phyloP scores from a whole-genome alignment of 2,888 invertebrate genomes.

The Gandaritis pyraliata region DNA sequence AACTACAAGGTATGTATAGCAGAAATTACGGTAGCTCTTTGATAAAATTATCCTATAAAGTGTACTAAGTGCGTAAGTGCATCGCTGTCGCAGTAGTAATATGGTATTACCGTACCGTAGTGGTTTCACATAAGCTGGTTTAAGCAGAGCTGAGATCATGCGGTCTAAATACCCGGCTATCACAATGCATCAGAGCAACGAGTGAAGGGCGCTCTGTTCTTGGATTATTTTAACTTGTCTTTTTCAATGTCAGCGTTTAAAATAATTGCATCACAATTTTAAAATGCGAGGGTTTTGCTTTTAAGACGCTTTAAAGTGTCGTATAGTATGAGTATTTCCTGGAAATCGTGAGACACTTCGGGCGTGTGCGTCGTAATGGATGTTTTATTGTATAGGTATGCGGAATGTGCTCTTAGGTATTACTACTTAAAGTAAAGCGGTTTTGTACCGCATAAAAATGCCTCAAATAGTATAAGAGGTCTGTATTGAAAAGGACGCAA shows the following conservation, averaged over 20 bases:
- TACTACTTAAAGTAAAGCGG: not conserved
- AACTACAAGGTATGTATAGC: not conserved
- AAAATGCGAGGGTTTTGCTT: constrained; percentile 80
- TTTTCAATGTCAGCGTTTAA: constrained; percentile 84
- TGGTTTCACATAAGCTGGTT: constrained; percentile 58
- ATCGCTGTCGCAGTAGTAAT: constrained; percentile 16
- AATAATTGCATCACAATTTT: constrained; percentile 85
- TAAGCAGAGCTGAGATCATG: constrained; percentile 65
- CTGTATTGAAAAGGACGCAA: no score
- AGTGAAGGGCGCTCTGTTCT: constrained; percentile 82
- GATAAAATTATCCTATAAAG: constrained; percentile 13
- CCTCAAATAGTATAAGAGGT: no score
- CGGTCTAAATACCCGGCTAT: constrained; percentile 79
- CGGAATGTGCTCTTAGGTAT: constrained; percentile 16
- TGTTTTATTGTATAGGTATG: constrained; percentile 29
- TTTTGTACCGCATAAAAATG: no score
- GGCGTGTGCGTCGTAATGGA: constrained; percentile 37
- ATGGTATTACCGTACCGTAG: constrained; percentile 34
- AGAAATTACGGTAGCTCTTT: not conserved
- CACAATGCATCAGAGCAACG: constrained; percentile 79
- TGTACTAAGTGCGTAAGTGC: constrained; percentile 13
- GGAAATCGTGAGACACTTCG: constrained; percentile 70
- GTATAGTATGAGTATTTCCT: constrained; percentile 79
- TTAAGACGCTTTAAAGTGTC: constrained; percentile 76
- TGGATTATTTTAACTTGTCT: constrained; percentile 83